Percentiles rank a stretch among this genome's conserved stretches.
phyloP scores from a whole-genome alignment of 1,140 invertebrate species.

The Bacillus rossius region DNA sequence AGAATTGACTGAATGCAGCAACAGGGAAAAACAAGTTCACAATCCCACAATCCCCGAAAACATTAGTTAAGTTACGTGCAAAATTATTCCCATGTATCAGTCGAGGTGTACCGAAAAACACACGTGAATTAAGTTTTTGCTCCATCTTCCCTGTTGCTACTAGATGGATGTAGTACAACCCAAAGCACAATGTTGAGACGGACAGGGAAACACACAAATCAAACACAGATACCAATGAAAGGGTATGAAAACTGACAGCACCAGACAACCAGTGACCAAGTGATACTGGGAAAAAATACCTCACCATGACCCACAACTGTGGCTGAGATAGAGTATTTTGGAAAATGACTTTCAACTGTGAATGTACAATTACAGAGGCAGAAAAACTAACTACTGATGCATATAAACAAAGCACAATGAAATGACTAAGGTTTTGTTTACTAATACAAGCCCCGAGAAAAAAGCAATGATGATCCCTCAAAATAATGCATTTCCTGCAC shows the following conservation, averaged over 20 bases:
- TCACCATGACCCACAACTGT: not conserved
- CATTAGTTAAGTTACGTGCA: not conserved
- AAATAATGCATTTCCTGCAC: slow-evolving; percentile 8
- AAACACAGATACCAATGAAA: slow-evolving; percentile 2
- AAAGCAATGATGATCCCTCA: slow-evolving; percentile 10
- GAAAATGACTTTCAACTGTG: not conserved
- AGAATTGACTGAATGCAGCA: not conserved
- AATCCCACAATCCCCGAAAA: slow-evolving; percentile 10
- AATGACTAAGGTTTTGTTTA: slow-evolving; percentile 4
- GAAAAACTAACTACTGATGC: not conserved
- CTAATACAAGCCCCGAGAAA: slow-evolving; percentile 11
- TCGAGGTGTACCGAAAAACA: not conserved
- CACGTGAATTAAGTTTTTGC: not conserved
- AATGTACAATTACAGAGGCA: not conserved
- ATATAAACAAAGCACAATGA: slow-evolving; percentile 10
- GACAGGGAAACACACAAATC: not conserved
- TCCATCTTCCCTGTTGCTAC: not conserved
- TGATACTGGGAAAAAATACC: slow-evolving; percentile 7
- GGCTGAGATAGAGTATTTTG: not conserved
- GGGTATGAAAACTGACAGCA: not conserved
- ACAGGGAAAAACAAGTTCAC: slow-evolving; percentile 7
- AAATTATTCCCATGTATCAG: not conserved
- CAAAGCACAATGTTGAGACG: slow-evolving; percentile 3
- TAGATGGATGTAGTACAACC: slow-evolving; percentile 3
- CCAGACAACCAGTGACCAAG: slow-evolving; percentile 1